Conservation (phyloP, 2,797 vertebrate species). For the Galago senegalensis region DNA sequence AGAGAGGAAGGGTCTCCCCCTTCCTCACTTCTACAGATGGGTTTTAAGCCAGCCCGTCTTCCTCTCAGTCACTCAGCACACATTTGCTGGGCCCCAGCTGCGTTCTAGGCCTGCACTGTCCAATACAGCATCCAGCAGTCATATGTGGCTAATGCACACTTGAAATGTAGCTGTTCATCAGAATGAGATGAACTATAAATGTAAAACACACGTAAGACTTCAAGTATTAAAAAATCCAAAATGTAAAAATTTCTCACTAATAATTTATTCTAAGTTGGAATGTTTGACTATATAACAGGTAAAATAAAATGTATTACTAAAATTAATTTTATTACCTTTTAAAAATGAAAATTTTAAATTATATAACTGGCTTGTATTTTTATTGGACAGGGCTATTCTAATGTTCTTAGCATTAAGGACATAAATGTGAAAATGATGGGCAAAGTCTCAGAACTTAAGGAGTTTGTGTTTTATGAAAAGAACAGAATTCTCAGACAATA, state of each 20-base stretch:
- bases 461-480: neutral
- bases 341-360: neutral
- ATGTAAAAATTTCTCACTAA: neutral
- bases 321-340: neutral
- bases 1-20: neutral
- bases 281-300: neutral
- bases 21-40: neutral
- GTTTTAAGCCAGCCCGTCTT: neutral
- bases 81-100: neutral
- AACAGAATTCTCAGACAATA: neutral
- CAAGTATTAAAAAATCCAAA: neutral
- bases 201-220: neutral
- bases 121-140: neutral
- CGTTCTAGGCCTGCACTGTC: neutral
- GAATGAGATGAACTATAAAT: neutral
- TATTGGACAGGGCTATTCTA: neutral
- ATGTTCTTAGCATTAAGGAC: neutral
- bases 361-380: neutral
- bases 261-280: neutral
- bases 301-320: constrained; percentile 34
- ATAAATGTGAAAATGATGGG: neutral
- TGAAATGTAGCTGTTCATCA: neutral
- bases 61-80: neutral
- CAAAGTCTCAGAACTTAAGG: neutral
- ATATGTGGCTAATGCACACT: too few relatives aligned